Conservation (phyloP, 2,113 vertebrate species). For the Aix galericulata region DNA sequence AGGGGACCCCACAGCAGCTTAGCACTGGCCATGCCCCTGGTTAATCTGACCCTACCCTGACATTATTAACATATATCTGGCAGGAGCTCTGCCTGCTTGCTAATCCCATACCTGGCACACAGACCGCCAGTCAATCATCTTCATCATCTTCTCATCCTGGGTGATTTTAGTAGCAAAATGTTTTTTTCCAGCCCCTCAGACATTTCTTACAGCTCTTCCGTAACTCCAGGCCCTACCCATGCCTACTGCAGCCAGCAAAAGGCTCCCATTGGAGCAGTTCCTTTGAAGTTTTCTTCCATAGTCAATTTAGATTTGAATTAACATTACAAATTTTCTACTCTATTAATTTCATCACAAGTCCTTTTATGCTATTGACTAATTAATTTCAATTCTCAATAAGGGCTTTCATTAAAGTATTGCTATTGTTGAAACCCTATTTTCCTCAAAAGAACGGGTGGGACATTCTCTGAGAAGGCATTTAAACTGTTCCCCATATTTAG, state of each 20-base stretch:
- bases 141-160: not conserved
- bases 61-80: not conserved
- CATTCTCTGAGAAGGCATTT: not conserved
- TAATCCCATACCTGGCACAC: not conserved
- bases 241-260: not conserved
- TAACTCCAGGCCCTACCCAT: not conserved
- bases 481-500: not conserved
- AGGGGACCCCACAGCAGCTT: not conserved
- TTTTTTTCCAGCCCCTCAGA: not conserved
- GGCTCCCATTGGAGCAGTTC: not conserved
- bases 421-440: not conserved
- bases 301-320: conserved; percentile 20
- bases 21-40: not conserved
- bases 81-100: not conserved
- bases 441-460: not conserved
- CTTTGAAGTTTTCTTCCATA: not conserved
- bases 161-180: not conserved
- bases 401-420: not conserved
- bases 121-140: not conserved
- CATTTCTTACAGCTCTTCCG: not conserved
- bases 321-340: not conserved
- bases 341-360: not conserved
- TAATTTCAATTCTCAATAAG: conserved; percentile 8
- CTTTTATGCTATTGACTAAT: conserved; percentile 7
- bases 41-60: not conserved